Conservation (phyloP, 2,797 vertebrate genomes). For the Balearica regulorum region DNA sequence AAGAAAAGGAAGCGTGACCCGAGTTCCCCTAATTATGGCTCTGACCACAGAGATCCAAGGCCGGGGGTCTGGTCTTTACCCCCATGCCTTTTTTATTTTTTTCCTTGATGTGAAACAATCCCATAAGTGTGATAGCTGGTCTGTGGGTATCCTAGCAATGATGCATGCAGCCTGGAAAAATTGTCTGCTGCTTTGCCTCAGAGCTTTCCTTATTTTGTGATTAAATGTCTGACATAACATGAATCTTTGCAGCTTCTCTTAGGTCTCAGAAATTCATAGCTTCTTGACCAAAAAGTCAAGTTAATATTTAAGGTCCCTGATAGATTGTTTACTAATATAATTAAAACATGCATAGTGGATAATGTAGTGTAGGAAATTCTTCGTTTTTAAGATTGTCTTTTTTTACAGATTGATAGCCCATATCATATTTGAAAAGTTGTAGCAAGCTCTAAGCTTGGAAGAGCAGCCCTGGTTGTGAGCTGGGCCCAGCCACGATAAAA, state of each 20-base stretch:
- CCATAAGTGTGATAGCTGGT: neutral
- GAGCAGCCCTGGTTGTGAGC: neutral
- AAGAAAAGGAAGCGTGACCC: constrained; percentile 54
- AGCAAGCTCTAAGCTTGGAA: neutral
- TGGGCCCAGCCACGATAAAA: fast-evolving
- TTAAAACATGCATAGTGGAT: neutral
- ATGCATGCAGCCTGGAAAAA: neutral
- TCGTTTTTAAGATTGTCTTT: neutral
- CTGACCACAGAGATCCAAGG: constrained; percentile 9
- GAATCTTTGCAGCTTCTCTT: neutral
- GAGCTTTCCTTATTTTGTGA: neutral
- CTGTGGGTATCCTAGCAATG: constrained; percentile 6
- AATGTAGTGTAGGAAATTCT: neutral
- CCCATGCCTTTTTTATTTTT: neutral
- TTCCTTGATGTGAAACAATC: neutral
- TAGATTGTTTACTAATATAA: neutral
- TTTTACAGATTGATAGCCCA: neutral
- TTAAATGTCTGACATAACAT: neutral
- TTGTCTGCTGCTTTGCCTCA: neutral
- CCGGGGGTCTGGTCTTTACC: neutral
- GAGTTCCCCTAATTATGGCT: constrained; percentile 36
- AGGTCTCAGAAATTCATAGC: neutral
- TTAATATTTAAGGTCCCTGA: neutral
- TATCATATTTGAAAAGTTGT: neutral
- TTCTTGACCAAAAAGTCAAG: neutral